A percentile compares a stretch with the other conserved stretches of the same genome.
Conservation (phyloP, 2,113 vertebrate species). For the Alectura lathami region DNA sequence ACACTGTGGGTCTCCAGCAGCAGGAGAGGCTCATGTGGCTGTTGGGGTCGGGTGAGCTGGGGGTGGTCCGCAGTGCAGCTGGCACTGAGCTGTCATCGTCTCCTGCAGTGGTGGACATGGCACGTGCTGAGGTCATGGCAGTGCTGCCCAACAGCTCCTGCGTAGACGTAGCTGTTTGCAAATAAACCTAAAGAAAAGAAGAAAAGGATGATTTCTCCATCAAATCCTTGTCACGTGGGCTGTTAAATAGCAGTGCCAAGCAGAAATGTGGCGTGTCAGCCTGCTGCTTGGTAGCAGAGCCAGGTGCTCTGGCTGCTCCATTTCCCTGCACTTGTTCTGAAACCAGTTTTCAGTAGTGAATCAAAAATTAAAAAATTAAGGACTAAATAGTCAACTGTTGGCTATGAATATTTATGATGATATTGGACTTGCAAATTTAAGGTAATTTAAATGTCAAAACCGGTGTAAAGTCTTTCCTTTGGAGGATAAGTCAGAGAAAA, state of each 20-base stretch:
- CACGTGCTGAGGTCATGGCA: not conserved
- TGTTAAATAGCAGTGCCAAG: not conserved
- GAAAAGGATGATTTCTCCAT: not conserved
- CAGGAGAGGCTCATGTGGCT: not conserved
- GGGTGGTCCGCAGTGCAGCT: no score
- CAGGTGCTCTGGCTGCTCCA: not conserved
- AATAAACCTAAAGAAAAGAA: not conserved
- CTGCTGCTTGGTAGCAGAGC: not conserved
- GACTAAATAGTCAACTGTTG: not conserved
- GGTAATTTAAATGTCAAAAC: slow-evolving; percentile 65
- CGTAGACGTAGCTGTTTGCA: not conserved
- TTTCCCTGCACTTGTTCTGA: not conserved
- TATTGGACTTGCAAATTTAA: slow-evolving; percentile 65
- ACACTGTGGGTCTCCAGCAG: not conserved
- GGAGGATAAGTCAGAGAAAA: slow-evolving; percentile 52
- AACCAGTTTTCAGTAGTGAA: not conserved
- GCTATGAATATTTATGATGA: slow-evolving; percentile 62
- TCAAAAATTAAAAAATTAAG: not conserved
- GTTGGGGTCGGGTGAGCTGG: not conserved
- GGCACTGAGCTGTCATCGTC: no score
- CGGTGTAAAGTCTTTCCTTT: slow-evolving; percentile 32
- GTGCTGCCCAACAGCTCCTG: not conserved
- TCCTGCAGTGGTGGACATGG: no score
- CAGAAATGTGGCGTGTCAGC: accelerated
- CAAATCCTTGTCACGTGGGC: not conserved